Conservation (phyloP, 2,888 invertebrate species). For the Clunio marinus region DNA sequence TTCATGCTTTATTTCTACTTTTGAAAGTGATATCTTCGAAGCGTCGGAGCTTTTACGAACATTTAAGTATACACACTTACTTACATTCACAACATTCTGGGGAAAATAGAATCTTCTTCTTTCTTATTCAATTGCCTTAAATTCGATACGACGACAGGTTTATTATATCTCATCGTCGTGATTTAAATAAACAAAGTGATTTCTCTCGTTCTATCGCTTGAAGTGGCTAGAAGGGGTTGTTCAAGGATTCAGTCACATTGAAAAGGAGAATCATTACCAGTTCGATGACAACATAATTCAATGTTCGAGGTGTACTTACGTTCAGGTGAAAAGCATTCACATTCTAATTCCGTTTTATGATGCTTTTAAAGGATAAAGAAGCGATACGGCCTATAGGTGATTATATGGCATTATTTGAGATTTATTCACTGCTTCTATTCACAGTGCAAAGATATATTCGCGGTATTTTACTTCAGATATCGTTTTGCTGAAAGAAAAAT, state of each 20-base stretch:
- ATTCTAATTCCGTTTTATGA: constrained; percentile 36
- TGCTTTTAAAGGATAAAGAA: constrained; percentile 32
- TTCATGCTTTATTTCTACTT: not conserved
- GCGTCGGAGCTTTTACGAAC: not conserved
- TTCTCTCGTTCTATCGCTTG: not conserved
- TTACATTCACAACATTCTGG: not conserved
- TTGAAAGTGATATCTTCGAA: constrained; percentile 12
- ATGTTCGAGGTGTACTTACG: no score
- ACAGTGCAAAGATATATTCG: not conserved
- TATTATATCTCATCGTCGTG: constrained; percentile 19
- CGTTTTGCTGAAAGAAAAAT: not conserved
- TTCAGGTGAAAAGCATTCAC: constrained; percentile 26
- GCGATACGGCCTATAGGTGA: constrained; percentile 24
- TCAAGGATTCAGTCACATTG: not conserved
- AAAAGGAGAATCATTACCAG: not conserved
- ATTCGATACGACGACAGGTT: constrained; percentile 33
- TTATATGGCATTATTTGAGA: constrained; percentile 29
- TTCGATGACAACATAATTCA: no score
- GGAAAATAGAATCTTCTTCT: constrained; percentile 3
- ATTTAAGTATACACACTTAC: not conserved
- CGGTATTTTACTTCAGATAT: constrained; percentile 2
- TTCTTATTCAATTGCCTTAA: constrained; percentile 12
- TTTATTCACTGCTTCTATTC: constrained; percentile 30
- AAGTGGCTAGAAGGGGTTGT: no score
- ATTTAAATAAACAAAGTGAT: constrained; percentile 22